These are phyloP conservation scores for Maniola jurtina DNA, from an alignment of 1,140 invertebrate genomes.

Conservation along the genomic window DNA sequence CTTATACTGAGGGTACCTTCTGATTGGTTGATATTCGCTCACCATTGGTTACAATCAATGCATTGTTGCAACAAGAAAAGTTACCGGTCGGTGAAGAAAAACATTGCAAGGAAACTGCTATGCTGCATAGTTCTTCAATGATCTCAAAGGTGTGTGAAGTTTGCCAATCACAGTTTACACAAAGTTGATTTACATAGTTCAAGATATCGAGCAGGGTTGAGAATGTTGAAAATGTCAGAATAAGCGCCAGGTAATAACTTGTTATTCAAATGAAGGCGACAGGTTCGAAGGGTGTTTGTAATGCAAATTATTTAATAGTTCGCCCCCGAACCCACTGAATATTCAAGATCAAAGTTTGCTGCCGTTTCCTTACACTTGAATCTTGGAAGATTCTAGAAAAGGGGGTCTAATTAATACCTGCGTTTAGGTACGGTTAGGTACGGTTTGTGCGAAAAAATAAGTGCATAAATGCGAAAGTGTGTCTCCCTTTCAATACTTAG, in stretches of 20 bases:
- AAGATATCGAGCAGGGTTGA: background rate
- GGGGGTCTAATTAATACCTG: background rate
- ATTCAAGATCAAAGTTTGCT: conserved; percentile 5
- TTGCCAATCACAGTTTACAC: too few relatives aligned
- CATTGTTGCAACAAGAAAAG: too few relatives aligned
- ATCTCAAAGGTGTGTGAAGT: too few relatives aligned
- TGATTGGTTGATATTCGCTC: too few relatives aligned
- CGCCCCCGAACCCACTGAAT: conserved; percentile 4
- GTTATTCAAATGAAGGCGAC: conserved; percentile 19
- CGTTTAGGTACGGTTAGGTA: background rate
- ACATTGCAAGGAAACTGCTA: too few relatives aligned
- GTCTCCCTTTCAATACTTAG: too few relatives aligned
- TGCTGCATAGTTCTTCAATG: too few relatives aligned
- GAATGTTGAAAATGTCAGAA: background rate
- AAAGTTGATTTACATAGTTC: background rate
- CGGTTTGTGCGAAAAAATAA: too few relatives aligned
- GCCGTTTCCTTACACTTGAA: background rate
- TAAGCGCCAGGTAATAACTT: background rate
- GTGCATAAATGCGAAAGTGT: too few relatives aligned
- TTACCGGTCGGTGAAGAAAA: too few relatives aligned
- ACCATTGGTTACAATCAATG: too few relatives aligned
- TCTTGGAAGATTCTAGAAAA: background rate
- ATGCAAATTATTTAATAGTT: conserved; percentile 23
- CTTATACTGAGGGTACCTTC: too few relatives aligned
- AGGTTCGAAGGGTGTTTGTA: conserved; percentile 15